Base-by-base conservation (phyloP, 2,113 vertebrate genomes). In the Loxodonta africana region DNA sequence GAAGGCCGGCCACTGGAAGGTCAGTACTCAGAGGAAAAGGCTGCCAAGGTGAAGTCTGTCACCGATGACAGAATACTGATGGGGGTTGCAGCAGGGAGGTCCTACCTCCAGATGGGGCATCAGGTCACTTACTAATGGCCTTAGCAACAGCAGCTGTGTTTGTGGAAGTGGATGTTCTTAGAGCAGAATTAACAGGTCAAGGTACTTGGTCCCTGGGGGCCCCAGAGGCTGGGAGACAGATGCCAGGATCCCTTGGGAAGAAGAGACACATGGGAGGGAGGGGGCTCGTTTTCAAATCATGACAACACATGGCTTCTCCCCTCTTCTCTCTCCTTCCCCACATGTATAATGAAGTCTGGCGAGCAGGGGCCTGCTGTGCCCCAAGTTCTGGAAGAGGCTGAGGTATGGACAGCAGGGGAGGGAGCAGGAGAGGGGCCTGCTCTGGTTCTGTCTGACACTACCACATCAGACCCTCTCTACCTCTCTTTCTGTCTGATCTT, bases 51-150 rank as follows among this genome's bases (percentile, higher is more conserved):
- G 1, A 28, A 83, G 81, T 37, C 41, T 9, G 8, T 87, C 65
- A 6, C 3, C 0, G 2, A 57, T 14, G 2, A 57, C 53, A 17
- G 46, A 17, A 37, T 0, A 26, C 8, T 9, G 17, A 67, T 37
- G 20, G 48, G 48, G 17, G 23, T 53, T 44, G 28, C 37, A 74
- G 1, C 10, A 26, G 17, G 9, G 46, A 25, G 57, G 46, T 53
- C 83, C 41, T 37, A 23, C 21, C 17, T 73, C n/a, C n/a, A 77
- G 76, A 21, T 44, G 73, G 30, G 14, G 20, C 51, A 10, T 57
- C 10, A 1, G 76, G 26, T n/a, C 28, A 41, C 10, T 41, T 41
- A 41, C 10, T 37, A 12, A 48, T 8, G 26, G 46, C 12, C 8
- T 20, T 78, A 53, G 77, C 33, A 78, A 51, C 6, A 20, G n/a